phyloP scores from a whole-genome alignment of 2,113 vertebrate species.

The Labeo catla region DNA sequence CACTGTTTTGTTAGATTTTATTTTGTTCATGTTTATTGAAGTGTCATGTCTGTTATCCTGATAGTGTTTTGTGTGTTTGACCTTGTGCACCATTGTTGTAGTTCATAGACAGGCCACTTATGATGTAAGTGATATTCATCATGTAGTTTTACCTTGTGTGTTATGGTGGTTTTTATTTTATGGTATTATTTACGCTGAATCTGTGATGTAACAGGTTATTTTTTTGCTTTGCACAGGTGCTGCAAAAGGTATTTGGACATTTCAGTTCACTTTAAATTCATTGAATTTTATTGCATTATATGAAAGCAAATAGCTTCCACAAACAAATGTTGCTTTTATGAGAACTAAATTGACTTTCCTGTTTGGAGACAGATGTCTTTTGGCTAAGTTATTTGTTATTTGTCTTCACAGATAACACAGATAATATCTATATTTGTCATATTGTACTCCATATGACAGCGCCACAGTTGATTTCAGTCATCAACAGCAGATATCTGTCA shows the following conservation, averaged over 20 bases:
- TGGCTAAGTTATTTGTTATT: neutral
- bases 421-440: neutral
- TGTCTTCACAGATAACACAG: neutral
- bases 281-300: neutral
- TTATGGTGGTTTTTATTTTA: neutral
- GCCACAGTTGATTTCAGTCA: neutral
- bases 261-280: neutral
- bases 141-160: neutral
- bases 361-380: neutral
- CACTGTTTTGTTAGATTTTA: too few relatives aligned
- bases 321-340: neutral
- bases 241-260: neutral
- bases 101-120: too few relatives aligned
- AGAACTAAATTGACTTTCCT: neutral
- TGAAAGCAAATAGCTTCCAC: neutral
- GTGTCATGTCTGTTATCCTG: neutral
- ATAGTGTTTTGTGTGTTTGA: neutral
- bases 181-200: neutral
- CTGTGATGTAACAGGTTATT: neutral
- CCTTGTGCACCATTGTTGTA: neutral
- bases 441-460: neutral
- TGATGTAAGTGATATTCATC: neutral
- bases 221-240: neutral
- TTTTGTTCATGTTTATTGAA: too few relatives aligned
- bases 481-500: neutral